Evolutionary conservation across 2,797 vertebrate species (phyloP).

Genomic region (Lagocephalus sceleratus): DNA sequence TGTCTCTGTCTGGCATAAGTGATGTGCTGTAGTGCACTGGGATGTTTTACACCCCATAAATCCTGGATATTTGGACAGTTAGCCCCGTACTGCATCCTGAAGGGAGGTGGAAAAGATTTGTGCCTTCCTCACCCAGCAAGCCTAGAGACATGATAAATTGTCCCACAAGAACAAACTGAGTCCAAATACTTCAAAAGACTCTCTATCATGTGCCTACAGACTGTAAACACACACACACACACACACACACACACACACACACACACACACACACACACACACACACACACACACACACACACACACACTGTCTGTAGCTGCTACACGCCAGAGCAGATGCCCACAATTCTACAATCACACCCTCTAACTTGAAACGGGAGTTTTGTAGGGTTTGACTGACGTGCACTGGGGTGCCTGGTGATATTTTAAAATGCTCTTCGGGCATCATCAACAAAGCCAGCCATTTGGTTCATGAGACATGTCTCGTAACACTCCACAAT

Average conservation of each 20-base stretch:
- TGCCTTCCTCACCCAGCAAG: slow-evolving; percentile 49
- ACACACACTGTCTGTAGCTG: background rate
- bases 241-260: slow-evolving; percentile 3
- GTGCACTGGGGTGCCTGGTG: slow-evolving; percentile 29
- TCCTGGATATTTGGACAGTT: slow-evolving; percentile 55
- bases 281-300: too few relatives aligned
- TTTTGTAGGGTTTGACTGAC: slow-evolving; percentile 25
- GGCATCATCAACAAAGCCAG: slow-evolving; percentile 38
- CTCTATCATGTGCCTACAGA: slow-evolving; percentile 9
- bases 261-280: background rate
- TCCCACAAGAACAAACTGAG: slow-evolving; percentile 41
- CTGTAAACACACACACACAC: slow-evolving; percentile 5
- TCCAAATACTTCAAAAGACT: slow-evolving; percentile 50
- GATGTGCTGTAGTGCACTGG: slow-evolving; percentile 17
- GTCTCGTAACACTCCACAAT: slow-evolving; percentile 39
- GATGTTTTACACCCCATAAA: slow-evolving; percentile 55
- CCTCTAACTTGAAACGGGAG: slow-evolving; percentile 8
- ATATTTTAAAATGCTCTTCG: slow-evolving; percentile 39
- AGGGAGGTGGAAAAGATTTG: slow-evolving; percentile 52
- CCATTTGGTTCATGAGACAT: slow-evolving; percentile 34
- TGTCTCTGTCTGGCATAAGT: slow-evolving; percentile 17
- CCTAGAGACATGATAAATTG: slow-evolving; percentile 58
- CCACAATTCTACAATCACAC: background rate
- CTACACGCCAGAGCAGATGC: background rate
- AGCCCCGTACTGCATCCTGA: slow-evolving; percentile 33